Conservation (phyloP, 2,113 vertebrate species). For the human region DNA sequence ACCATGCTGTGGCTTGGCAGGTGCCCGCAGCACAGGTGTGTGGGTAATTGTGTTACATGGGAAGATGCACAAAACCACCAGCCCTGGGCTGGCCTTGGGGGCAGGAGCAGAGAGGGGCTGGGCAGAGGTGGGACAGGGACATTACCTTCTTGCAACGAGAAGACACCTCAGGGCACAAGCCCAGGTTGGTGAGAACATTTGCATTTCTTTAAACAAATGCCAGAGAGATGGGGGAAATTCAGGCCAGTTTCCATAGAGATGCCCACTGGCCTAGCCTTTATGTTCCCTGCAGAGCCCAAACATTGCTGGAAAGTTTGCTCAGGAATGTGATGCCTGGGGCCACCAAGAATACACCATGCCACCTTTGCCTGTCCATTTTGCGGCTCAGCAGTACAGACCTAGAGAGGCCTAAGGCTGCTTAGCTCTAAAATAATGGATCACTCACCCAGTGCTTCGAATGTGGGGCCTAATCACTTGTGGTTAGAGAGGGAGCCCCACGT, state of each 20-base stretch:
- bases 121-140: neutral
- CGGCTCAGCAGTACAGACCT: neutral
- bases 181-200: neutral
- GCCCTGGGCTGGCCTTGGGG: neutral
- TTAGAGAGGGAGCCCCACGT: neutral
- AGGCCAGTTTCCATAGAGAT: conserved; percentile 21
- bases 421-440: neutral
- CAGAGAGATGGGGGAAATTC: neutral
- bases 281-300: neutral
- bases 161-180: neutral
- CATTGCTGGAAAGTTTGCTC: neutral
- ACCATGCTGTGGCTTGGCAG: rapidly evolving
- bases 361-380: neutral
- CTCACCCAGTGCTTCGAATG: neutral
- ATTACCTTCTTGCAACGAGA: neutral
- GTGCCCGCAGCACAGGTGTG: neutral
- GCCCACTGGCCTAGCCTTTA: neutral
- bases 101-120: neutral
- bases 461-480: neutral
- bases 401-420: neutral
- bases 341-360: neutral
- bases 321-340: neutral
- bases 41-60: neutral
- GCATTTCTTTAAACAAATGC: neutral
- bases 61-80: neutral